These are phyloP conservation scores for Frankliniella intonsa DNA, from an alignment of 2,888 invertebrate genomes.

Conservation along the genomic window DNA sequence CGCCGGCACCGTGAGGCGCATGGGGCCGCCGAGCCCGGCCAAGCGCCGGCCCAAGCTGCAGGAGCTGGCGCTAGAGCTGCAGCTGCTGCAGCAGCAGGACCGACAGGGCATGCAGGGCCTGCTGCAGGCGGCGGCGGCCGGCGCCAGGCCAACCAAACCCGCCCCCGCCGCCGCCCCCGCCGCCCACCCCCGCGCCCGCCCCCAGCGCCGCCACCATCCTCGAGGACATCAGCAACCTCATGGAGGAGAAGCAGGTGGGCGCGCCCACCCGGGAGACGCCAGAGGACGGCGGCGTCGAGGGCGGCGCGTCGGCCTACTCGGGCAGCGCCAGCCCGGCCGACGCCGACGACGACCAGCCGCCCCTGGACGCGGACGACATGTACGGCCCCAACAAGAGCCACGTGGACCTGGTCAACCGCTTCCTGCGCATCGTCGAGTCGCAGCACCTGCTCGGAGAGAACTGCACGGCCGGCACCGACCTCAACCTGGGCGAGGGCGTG, in stretches of 20 bases:
- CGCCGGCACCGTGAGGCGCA: neutral
- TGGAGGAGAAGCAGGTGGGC: neutral
- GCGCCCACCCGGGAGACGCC: neutral
- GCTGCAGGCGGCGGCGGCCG: neutral
- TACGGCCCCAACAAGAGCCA: conserved; percentile 37
- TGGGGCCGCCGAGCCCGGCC: neutral
- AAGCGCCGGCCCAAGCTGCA: conserved; percentile 17
- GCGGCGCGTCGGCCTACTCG: too few species aligned
- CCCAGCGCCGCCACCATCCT: conserved; percentile 9
- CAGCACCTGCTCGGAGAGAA: conserved; percentile 87
- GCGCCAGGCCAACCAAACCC: neutral
- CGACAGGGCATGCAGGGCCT: neutral
- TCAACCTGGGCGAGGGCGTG: conserved; percentile 89
- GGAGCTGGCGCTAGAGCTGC: conserved; percentile 15
- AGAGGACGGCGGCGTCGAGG: neutral
- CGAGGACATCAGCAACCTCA: conserved; percentile 6
- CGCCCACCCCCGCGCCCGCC: neutral
- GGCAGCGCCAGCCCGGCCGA: neutral
- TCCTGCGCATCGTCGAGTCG: conserved; percentile 84
- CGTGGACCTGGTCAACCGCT: conserved; percentile 79
- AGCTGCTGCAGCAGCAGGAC: conserved; percentile 15
- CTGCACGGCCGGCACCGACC: conserved; percentile 87
- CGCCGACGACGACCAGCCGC: neutral
- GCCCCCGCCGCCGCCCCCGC: neutral
- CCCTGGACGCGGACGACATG: neutral